Conservation (phyloP, 2,113 vertebrate genomes). For the Talpa occidentalis region DNA sequence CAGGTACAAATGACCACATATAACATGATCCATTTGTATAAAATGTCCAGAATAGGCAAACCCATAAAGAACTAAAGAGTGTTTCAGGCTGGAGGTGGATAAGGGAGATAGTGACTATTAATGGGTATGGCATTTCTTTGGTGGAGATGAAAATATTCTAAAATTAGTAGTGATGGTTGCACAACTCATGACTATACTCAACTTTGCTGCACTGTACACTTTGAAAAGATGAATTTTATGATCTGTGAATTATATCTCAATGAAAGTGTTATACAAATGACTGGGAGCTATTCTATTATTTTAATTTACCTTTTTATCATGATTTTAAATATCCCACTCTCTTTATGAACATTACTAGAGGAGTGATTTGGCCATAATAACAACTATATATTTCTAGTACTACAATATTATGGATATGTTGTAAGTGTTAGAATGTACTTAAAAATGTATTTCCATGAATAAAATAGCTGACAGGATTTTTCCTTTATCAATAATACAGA, state of each 20-base stretch:
- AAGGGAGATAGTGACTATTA: not conserved
- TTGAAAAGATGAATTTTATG: conserved; percentile 11
- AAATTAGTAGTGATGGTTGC: not conserved
- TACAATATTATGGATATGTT: not conserved
- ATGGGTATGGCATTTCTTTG: not conserved
- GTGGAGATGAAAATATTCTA: not conserved
- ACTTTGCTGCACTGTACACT: not conserved
- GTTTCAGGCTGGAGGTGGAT: not conserved
- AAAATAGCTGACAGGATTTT: not conserved
- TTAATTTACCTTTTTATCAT: not conserved
- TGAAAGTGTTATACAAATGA: conserved; percentile 16
- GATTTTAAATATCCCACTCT: conserved; percentile 11
- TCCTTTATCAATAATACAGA: not conserved
- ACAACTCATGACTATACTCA: not conserved
- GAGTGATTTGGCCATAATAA: not conserved
- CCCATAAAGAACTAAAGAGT: not conserved
- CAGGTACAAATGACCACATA: not conserved
- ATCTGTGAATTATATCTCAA: not conserved
- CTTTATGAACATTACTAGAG: conserved; percentile 6
- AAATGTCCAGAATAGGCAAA: not conserved
- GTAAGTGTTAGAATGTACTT: not conserved
- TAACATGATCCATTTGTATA: not conserved
- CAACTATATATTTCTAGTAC: not conserved
- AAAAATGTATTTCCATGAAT: not conserved
- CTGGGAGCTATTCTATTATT: not conserved